phyloP scores from a whole-genome alignment of 2,888 invertebrate genomes.

The Celastrina argiolus region DNA sequence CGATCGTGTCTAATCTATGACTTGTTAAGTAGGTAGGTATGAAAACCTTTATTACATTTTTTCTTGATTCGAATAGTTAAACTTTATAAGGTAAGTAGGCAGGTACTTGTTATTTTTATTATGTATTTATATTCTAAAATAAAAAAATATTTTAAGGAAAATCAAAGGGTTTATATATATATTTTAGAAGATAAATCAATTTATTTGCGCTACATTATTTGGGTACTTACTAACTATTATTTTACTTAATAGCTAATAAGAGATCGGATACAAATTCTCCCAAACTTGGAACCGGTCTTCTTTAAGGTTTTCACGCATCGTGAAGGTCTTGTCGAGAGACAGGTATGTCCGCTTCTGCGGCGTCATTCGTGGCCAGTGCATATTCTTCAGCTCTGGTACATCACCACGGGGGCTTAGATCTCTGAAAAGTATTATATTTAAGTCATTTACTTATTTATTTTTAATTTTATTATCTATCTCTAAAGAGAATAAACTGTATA shows the following conservation, averaged over 20 bases:
- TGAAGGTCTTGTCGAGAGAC: conserved; percentile 39
- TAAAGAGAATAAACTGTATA: no score
- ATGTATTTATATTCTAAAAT: no score
- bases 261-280: conserved; percentile 54
- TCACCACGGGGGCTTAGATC: conserved; percentile 43
- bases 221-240: neutral
- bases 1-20: neutral
- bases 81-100: no score
- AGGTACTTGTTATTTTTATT: no score
- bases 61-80: neutral
- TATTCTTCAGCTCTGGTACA: conserved; percentile 36
- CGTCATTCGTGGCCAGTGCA: conserved; percentile 49
- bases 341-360: conserved; percentile 44
- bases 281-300: conserved; percentile 49
- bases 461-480: no score
- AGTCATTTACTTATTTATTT: no score
- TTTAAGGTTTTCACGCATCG: conserved; percentile 41
- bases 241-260: neutral
- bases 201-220: neutral
- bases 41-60: neutral
- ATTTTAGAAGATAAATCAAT: neutral
- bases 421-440: conserved; percentile 35
- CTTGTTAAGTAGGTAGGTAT: no score
- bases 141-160: no score
- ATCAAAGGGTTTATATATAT: no score